Evolutionary conservation across 2,888 invertebrate genomes (phyloP).

Genomic region (Slavum lentiscoides): DNA sequence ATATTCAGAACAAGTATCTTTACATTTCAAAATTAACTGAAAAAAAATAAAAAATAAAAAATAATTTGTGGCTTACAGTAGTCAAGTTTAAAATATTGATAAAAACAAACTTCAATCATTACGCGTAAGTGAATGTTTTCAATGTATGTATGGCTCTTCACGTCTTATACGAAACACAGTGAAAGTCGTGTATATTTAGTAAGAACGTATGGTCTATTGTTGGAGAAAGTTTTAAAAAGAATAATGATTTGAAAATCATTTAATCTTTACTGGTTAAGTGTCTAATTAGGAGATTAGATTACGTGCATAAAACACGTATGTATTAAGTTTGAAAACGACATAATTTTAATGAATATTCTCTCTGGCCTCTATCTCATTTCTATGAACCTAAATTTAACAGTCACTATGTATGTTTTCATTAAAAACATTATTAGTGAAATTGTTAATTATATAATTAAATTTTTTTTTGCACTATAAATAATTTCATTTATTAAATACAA

Average conservation of each 20-base stretch:
- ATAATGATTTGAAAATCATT: not conserved
- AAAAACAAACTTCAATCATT: not conserved
- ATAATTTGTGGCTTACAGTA: too few relatives aligned
- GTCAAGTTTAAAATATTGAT: too few relatives aligned
- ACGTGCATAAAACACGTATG: not conserved
- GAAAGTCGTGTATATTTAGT: not conserved
- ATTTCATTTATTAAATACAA: too few relatives aligned
- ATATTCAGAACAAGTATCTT: not conserved
- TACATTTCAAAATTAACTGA: not conserved
- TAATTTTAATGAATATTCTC: too few relatives aligned
- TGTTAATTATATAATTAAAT: too few relatives aligned
- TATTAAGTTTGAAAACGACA: too few relatives aligned
- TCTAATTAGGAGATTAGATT: not conserved
- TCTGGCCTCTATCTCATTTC: too few relatives aligned
- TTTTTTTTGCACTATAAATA: too few relatives aligned
- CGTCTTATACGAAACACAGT: not conserved
- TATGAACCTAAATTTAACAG: too few relatives aligned
- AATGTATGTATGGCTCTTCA: not conserved
- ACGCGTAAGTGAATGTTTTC: not conserved
- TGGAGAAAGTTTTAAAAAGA: not conserved
- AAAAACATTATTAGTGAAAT: too few relatives aligned
- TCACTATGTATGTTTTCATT: too few relatives aligned
- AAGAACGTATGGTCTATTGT: not conserved
- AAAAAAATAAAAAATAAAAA: not conserved
- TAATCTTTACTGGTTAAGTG: not conserved